A percentile compares a stretch with the other conserved stretches of the same genome.
phyloP scores from a whole-genome alignment of 2,113 vertebrate species.

The Passer montanus region DNA sequence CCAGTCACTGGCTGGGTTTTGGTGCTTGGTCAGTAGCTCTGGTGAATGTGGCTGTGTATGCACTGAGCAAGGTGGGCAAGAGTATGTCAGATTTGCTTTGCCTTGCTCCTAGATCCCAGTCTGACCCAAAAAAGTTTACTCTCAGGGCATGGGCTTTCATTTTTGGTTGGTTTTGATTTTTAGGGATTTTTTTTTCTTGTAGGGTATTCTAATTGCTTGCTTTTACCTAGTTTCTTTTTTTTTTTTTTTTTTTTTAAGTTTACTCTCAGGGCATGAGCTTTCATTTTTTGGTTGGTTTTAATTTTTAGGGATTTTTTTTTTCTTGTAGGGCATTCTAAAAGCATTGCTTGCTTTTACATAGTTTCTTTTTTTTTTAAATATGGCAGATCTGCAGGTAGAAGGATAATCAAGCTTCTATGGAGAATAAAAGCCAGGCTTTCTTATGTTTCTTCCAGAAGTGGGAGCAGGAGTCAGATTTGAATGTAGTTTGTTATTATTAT shows the following conservation, averaged over 20 bases:
- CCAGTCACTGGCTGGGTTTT: neutral
- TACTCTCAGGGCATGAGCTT: neutral
- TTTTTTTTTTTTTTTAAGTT: neutral
- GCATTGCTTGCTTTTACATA: neutral
- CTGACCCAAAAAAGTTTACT: neutral
- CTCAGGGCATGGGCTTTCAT: neutral
- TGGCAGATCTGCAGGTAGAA: neutral
- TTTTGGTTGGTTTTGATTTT: neutral
- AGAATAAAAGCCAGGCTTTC: neutral
- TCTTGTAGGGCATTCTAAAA: neutral
- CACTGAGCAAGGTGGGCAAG: neutral
- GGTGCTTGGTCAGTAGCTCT: neutral
- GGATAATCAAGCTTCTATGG: neutral
- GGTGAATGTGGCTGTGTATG: neutral
- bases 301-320: neutral
- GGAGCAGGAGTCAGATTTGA: neutral
- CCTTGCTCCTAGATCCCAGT: neutral
- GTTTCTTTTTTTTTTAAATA: neutral
- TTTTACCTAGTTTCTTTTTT: neutral
- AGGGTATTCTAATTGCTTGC: neutral
- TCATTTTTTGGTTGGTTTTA: neutral
- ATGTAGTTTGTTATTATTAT: neutral
- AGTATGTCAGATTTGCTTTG: neutral
- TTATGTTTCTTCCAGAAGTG: neutral
- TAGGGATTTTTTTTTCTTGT: neutral